Conservation (phyloP, 2,113 vertebrate species). For the Dipodomys merriami region DNA sequence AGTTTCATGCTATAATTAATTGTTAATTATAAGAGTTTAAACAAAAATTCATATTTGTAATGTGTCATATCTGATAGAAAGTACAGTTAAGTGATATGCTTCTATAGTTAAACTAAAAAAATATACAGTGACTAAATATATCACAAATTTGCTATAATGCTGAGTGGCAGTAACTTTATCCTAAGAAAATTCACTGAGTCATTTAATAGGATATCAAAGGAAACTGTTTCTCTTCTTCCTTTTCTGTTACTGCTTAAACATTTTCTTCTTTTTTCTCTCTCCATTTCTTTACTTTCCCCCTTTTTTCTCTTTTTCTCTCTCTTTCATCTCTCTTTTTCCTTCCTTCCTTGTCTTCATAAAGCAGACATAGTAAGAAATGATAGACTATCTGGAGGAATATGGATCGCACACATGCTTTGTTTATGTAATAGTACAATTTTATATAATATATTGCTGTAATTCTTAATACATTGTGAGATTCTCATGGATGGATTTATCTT, state of each 20-base stretch:
- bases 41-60: slow-evolving; percentile 63
- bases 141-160: slow-evolving; percentile 76
- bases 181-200: slow-evolving; percentile 75
- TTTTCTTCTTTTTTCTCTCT: slow-evolving; percentile 28
- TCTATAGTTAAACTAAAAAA: slow-evolving; percentile 72
- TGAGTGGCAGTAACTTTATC: slow-evolving; percentile 77
- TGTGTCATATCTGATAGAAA: slow-evolving; percentile 65
- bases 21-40: slow-evolving; percentile 54
- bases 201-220: slow-evolving; percentile 72
- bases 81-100: slow-evolving; percentile 45
- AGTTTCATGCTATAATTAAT: slow-evolving; percentile 58
- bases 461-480: slow-evolving; percentile 28
- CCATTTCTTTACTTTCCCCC: neutral
- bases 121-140: slow-evolving; percentile 66
- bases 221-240: slow-evolving; percentile 32
- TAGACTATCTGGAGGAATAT: neutral
- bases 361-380: neutral
- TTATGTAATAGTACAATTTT: neutral
- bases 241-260: neutral
- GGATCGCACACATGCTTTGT: neutral
- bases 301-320: neutral
- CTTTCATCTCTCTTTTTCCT: neutral
- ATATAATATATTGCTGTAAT: neutral
- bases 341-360: slow-evolving; percentile 24
- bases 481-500: slow-evolving; percentile 11